phyloP scores from a whole-genome alignment of 2,113 vertebrate genomes.

The Philantomba maxwellii region DNA sequence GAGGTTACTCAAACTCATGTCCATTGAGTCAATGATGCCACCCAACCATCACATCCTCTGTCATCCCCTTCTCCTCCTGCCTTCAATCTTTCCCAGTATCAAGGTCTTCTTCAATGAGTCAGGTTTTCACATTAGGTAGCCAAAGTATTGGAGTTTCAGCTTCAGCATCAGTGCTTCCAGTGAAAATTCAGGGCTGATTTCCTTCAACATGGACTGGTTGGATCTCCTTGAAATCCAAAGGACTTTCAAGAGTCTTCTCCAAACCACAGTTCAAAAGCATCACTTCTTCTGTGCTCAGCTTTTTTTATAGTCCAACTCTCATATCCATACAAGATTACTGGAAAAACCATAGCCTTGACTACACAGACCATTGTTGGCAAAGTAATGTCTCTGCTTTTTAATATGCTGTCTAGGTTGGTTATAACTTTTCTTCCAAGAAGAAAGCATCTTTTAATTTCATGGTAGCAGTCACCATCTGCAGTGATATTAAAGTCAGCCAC shows the following conservation, averaged over 20 bases:
- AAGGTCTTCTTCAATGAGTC: not conserved
- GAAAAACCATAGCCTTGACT: not conserved
- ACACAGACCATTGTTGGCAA: not conserved
- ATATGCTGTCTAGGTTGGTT: not conserved
- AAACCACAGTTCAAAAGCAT: not conserved
- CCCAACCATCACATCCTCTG: not conserved
- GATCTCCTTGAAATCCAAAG: not conserved
- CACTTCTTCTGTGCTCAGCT: fast-evolving
- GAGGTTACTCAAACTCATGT: not conserved
- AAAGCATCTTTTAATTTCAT: not conserved
- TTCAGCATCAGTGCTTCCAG: not conserved
- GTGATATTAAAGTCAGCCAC: not conserved
- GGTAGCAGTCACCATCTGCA: fast-evolving
- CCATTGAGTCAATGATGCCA: not conserved
- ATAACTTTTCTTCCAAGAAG: not conserved
- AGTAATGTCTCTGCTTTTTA: not conserved
- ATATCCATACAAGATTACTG: not conserved
- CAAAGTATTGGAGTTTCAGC: not conserved
- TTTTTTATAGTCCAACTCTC: not conserved
- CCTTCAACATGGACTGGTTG: not conserved
- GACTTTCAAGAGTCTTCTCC: not conserved
- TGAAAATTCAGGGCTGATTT: not conserved
- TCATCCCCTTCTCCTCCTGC: not conserved
- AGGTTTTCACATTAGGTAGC: not conserved
- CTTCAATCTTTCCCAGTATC: not conserved